Conservation (phyloP, 2,113 vertebrate genomes). For the Tonatia bakeri region DNA sequence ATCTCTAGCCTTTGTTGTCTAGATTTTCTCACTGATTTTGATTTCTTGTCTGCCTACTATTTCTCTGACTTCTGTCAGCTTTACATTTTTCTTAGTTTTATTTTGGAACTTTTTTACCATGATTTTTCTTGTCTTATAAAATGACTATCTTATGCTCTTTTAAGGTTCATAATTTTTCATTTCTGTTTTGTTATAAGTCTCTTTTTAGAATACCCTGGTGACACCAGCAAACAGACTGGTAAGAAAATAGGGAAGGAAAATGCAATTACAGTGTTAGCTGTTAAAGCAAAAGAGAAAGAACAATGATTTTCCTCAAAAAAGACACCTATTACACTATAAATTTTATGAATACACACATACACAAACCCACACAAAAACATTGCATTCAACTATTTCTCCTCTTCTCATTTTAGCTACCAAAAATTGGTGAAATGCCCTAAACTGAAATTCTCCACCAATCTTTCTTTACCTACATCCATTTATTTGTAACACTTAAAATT, state of each 20-base stretch:
- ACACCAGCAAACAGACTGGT: background rate
- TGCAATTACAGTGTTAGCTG: background rate
- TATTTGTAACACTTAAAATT: slow-evolving; percentile 63
- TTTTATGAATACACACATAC: background rate
- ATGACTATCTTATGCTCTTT: background rate
- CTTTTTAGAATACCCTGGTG: background rate
- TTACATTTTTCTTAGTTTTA: background rate
- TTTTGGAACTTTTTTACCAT: background rate
- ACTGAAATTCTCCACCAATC: background rate
- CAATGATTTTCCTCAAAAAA: background rate
- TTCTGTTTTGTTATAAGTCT: background rate
- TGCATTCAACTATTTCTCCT: background rate
- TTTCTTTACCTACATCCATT: slow-evolving; percentile 5
- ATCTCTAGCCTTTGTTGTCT: background rate
- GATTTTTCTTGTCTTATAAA: background rate
- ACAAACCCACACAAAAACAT: background rate
- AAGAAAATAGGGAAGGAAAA: background rate
- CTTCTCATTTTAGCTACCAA: background rate
- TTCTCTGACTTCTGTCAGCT: background rate
- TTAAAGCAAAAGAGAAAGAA: background rate
- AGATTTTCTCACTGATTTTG: background rate
- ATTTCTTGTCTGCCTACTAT: background rate
- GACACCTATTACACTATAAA: background rate
- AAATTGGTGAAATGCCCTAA: background rate
- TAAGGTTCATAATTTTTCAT: background rate